These are phyloP conservation scores for Syrista parreyssii DNA, from an alignment of 2,888 invertebrate species.

Conservation along the genomic window DNA sequence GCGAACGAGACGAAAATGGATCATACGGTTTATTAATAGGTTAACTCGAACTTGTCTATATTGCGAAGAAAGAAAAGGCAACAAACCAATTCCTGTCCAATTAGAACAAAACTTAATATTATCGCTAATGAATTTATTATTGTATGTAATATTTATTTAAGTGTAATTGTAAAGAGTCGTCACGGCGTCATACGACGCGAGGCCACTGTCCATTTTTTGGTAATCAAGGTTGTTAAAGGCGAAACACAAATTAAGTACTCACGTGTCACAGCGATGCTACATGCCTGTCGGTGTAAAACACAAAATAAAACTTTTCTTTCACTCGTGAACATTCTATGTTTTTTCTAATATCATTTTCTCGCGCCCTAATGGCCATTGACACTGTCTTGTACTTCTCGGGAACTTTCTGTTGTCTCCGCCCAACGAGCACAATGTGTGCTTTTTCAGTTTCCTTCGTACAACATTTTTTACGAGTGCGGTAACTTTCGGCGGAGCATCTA, in stretches of 20 bases:
- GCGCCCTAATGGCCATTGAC: neutral
- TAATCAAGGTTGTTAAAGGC: conserved; percentile 42
- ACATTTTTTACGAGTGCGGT: neutral
- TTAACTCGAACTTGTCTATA: conserved; percentile 45
- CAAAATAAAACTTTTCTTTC: conserved; percentile 43
- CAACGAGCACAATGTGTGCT: no score
- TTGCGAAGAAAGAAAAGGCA: conserved; percentile 35
- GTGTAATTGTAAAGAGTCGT: conserved; percentile 44
- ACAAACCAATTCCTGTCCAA: conserved; percentile 60
- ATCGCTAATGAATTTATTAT: conserved; percentile 51
- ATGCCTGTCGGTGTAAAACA: conserved; percentile 44
- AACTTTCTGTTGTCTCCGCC: neutral
- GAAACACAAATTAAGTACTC: conserved; percentile 26
- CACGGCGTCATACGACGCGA: neutral
- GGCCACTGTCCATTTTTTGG: conserved; percentile 56
- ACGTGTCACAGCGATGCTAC: conserved; percentile 38
- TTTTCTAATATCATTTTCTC: neutral
- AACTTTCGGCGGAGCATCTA: conserved; percentile 14
- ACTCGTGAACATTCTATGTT: conserved; percentile 14
- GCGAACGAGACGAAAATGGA: neutral
- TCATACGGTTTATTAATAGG: conserved; percentile 30
- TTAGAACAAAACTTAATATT: conserved; percentile 61
- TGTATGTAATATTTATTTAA: conserved; percentile 60
- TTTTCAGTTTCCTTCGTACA: neutral
- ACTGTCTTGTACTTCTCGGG: neutral